A percentile compares a stretch with the other conserved stretches of the same genome.
These are phyloP conservation scores for Tenebrio molitor DNA, from an alignment of 1,140 invertebrate species.

Conservation along the genomic window DNA sequence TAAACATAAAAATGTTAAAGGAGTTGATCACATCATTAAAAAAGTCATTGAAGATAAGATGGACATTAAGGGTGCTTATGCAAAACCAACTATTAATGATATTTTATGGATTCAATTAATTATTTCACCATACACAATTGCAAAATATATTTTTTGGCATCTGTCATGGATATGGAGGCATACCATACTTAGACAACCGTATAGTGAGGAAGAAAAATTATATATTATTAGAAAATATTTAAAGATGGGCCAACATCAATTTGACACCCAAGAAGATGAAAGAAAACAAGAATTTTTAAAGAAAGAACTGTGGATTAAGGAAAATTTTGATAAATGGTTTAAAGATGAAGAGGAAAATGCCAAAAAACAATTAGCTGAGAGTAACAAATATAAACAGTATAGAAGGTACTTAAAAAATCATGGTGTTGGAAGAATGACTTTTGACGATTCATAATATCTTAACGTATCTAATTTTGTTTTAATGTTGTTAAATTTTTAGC, in stretches of 20 bases:
- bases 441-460: slow-evolving; percentile 83
- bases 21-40: slow-evolving; percentile 79
- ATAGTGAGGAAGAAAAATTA: slow-evolving; percentile 85
- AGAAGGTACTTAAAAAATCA: slow-evolving; percentile 85
- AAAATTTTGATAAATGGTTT: slow-evolving; percentile 86
- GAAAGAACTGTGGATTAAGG: slow-evolving; percentile 84
- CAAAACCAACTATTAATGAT: slow-evolving; percentile 82
- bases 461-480: slow-evolving; percentile 25
- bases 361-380: slow-evolving; percentile 84
- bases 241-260: slow-evolving; percentile 78
- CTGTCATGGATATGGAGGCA: slow-evolving; percentile 86
- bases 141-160: slow-evolving; percentile 81
- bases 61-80: slow-evolving; percentile 91
- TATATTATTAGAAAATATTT: slow-evolving; percentile 87
- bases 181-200: slow-evolving; percentile 80
- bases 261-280: slow-evolving; percentile 79
- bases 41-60: slow-evolving; percentile 90
- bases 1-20: slow-evolving; percentile 82
- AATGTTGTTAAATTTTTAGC: not conserved
- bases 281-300: slow-evolving; percentile 82
- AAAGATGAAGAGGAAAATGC: slow-evolving; percentile 84
- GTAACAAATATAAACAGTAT: slow-evolving; percentile 83
- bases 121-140: slow-evolving; percentile 80
- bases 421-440: slow-evolving; percentile 82
- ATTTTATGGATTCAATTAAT: slow-evolving; percentile 88